Base-by-base conservation (phyloP, 2,888 invertebrate genomes). In the Ophioninae sp. region DNA sequence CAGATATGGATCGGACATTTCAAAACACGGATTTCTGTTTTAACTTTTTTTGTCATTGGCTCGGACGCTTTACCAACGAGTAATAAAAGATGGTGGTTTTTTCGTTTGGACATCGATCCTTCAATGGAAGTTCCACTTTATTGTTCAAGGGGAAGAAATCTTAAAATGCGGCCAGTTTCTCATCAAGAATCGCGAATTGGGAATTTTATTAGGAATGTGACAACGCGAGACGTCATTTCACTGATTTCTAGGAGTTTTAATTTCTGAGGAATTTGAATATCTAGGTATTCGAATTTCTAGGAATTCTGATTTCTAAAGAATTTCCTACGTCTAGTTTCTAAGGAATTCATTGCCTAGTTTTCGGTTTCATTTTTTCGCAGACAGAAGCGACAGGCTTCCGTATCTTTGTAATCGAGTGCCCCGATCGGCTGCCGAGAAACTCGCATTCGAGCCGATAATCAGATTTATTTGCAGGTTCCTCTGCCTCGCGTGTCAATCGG, bases 391-490 rank as follows among this genome's bases (percentile, higher is more conserved):
- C n/a, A 39, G 30, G 68, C 44, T 83, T 87, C 87, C 87, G 74
- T 87, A 88, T 88, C 86, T 88, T 87, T 88, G 86, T 83, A 78
- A 61, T 82, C 78, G 82, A 84, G n/a, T 67, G 57, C 17, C 64
- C 62, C 44, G 23, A 67, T 72, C 30, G 56, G 79, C 67, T 83
- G 62, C 65, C 81, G 81, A 41, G 85, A 85, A 30, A 82, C 68
- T 74, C 79, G 39, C 50, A 73, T 73, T 62, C 76, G 81, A 84
- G 74, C 65, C 81, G 82, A 79, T 85, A 89, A 89, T 88, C 85
- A 87, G 87, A 86, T 87, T 85, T 89, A 85, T 89, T 91, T 89
- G 68, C 90, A 91, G 89, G 89, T 90, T 91, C 85, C 88, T 90
- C 85, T 91, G 88, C 85, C 87, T 90, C 87, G 85, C 88, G 86